phyloP scores from a whole-genome alignment of 64 coral and sea anemone species.

The Pachyseris speciosa region DNA sequence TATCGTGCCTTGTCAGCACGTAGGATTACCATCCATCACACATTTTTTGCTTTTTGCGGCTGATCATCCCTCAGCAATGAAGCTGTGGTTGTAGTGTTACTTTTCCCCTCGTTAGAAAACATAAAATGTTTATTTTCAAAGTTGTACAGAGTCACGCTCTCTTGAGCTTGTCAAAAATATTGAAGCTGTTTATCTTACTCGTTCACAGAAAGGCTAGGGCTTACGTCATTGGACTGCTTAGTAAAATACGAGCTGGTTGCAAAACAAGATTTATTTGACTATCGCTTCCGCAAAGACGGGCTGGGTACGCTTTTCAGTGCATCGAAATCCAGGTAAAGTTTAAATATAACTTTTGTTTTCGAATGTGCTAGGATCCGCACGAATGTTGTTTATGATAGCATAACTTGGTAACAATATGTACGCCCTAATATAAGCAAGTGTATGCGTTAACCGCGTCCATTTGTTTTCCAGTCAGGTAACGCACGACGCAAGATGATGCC shows the following conservation, averaged over 20 bases:
- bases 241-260: not conserved
- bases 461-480: not conserved
- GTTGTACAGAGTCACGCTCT: not conserved
- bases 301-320: not conserved
- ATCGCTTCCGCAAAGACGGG: not conserved
- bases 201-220: not conserved
- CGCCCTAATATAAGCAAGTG: not conserved
- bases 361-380: not conserved
- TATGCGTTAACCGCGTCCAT: not conserved
- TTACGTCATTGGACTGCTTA: not conserved
- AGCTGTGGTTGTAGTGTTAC: not conserved
- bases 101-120: not conserved
- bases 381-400: not conserved
- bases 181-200: not conserved
- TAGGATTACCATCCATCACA: not conserved
- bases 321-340: not conserved
- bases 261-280: not conserved
- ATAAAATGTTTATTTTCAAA: not conserved
- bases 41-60: not conserved
- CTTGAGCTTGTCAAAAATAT: constrained; percentile 1
- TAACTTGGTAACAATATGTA: not conserved
- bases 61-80: not conserved
- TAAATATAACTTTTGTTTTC: not conserved
- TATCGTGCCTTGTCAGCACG: not conserved
- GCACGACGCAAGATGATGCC: not conserved